Conservation (phyloP, 1,140 invertebrate genomes). For the Frieseomelitta varia region DNA sequence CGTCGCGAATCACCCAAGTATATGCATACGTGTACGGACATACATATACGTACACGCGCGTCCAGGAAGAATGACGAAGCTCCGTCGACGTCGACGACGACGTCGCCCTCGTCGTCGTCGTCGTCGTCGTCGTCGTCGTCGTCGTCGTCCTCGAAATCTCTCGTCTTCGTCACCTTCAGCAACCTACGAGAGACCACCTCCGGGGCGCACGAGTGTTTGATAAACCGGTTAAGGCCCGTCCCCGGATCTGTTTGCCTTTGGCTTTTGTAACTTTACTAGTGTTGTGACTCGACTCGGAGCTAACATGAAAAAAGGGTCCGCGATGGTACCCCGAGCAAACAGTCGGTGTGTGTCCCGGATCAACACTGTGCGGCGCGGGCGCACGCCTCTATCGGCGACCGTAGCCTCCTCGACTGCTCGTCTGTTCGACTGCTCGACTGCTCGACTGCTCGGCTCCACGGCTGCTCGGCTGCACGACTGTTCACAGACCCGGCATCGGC, state of each 20-base stretch:
- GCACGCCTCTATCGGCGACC: slow-evolving; percentile 64
- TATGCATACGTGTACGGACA: background rate
- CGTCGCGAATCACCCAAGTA: slow-evolving; percentile 7
- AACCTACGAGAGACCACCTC: slow-evolving; percentile 61
- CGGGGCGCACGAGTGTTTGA: slow-evolving; percentile 72
- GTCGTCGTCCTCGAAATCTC: background rate
- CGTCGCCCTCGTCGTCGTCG: slow-evolving; percentile 15
- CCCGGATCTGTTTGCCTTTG: slow-evolving; percentile 74
- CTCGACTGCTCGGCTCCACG: no score
- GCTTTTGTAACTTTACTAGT: slow-evolving; percentile 77
- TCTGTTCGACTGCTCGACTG: no score
- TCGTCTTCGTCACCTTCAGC: slow-evolving; percentile 61
- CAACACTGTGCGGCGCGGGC: slow-evolving; percentile 61
- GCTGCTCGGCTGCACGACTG: no score
- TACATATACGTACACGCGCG: slow-evolving; percentile 3
- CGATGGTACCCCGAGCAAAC: slow-evolving; percentile 73
- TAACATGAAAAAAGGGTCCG: slow-evolving; percentile 70
- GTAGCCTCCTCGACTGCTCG: slow-evolving; percentile 37
- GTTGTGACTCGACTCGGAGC: slow-evolving; percentile 71
- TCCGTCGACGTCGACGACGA: slow-evolving; percentile 46
- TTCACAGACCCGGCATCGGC: slow-evolving; percentile 3
- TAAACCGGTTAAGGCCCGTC: slow-evolving; percentile 75
- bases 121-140: slow-evolving; percentile 22
- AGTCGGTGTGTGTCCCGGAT: slow-evolving; percentile 71
- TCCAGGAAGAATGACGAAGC: slow-evolving; percentile 49